phyloP scores from a whole-genome alignment of 2,888 invertebrate species.

The Abrostola tripartita region DNA sequence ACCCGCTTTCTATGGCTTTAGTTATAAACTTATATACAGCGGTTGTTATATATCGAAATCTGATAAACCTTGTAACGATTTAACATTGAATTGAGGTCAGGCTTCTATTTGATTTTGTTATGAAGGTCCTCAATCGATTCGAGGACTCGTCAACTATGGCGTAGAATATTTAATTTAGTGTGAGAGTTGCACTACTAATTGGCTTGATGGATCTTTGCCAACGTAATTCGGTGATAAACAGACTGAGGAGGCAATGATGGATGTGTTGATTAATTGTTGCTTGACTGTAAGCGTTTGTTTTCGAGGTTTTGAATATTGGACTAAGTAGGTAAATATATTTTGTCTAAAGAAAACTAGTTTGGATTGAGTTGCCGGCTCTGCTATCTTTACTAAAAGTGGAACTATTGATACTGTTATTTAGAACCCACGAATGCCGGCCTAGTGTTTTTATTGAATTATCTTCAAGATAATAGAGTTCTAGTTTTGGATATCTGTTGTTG shows the following conservation, averaged over 20 bases:
- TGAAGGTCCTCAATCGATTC: conserved; percentile 33
- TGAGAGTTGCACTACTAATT: conserved; percentile 21
- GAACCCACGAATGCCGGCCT: too few species aligned
- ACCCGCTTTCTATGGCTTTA: conserved; percentile 55
- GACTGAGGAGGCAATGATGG: conserved; percentile 21
- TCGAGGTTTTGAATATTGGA: too few species aligned
- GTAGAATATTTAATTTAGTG: conserved; percentile 18
- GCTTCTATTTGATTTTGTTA: conserved; percentile 17
- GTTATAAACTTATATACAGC: conserved; percentile 26
- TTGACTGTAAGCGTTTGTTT: background rate
- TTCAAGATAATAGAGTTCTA: too few species aligned
- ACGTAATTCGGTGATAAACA: conserved; percentile 11
- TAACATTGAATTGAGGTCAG: conserved; percentile 46
- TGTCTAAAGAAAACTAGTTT: too few species aligned
- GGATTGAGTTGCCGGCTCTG: too few species aligned
- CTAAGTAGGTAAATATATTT: too few species aligned
- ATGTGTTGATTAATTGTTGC: conserved; percentile 14
- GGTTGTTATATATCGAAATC: conserved; percentile 50
- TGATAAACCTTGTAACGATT: conserved; percentile 57
- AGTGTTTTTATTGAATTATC: too few species aligned
- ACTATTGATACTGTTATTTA: too few species aligned
- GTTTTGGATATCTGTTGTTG: too few species aligned
- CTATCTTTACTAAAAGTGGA: too few species aligned
- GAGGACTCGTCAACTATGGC: conserved; percentile 39
- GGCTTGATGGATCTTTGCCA: conserved; percentile 33